Conservation (phyloP, 2,113 vertebrate species). For the Apteryx owenii region DNA sequence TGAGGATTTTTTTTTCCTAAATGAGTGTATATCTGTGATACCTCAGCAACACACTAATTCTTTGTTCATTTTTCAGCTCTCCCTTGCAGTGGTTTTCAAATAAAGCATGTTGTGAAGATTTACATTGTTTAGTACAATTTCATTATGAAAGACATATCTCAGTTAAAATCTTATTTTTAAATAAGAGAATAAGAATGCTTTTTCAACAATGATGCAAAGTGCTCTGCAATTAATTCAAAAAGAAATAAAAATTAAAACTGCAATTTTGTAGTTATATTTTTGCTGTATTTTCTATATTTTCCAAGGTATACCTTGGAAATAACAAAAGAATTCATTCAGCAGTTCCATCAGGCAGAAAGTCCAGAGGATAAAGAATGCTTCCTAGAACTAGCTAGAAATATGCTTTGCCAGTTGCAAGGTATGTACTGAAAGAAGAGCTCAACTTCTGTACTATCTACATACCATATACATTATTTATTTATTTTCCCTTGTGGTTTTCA, state of each 20-base stretch:
- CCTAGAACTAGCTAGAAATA: slow-evolving; percentile 52
- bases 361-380: slow-evolving; percentile 33
- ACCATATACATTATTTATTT: not conserved
- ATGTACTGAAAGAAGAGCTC: not conserved
- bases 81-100: not conserved
- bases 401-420: slow-evolving; percentile 56
- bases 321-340: slow-evolving; percentile 64
- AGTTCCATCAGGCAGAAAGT: slow-evolving; percentile 42
- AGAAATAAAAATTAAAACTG: slow-evolving; percentile 11
- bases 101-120: not conserved
- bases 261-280: not conserved
- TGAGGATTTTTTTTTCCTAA: not conserved
- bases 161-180: not conserved
- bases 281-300: not conserved
- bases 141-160: not conserved
- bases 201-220: not conserved
- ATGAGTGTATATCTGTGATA: not conserved
- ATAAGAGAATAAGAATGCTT: not conserved
- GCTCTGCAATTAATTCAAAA: not conserved
- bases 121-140: not conserved
- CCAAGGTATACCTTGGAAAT: slow-evolving; percentile 55
- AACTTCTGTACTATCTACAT: not conserved
- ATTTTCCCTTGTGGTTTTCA: not conserved
- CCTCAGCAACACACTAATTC: not conserved
- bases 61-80: not conserved